phyloP scores from a whole-genome alignment of 1,140 invertebrate genomes.

The Amphibalanus amphitrite region DNA sequence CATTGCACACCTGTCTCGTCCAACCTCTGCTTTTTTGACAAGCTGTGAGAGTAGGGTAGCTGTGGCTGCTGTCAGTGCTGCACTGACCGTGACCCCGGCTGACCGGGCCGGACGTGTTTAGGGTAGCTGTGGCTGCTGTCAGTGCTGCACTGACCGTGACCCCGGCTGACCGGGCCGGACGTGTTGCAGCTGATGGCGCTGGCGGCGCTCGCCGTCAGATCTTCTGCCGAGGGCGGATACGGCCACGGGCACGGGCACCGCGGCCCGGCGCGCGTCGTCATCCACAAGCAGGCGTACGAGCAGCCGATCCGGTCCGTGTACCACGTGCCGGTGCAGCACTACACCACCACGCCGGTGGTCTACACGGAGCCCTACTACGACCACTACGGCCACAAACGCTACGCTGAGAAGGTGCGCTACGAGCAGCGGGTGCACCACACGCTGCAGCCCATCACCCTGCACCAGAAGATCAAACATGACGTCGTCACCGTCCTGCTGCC shows the following conservation, averaged over 20 bases:
- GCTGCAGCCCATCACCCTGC: not conserved
- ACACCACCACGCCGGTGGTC: not conserved
- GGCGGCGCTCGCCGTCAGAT: not conserved
- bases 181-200: not conserved
- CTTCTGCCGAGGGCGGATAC: not conserved
- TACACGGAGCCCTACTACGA: not conserved
- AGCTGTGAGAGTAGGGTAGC: too few species aligned
- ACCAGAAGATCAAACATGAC: not conserved
- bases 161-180: too few species aligned
- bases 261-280: not conserved
- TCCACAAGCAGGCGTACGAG: constrained; percentile 1
- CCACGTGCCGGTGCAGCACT: not conserved
- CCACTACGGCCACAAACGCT: not conserved
- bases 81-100: too few species aligned
- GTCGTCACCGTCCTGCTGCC: not conserved
- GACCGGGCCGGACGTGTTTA: too few species aligned
- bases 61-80: too few species aligned
- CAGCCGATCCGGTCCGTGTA: not conserved
- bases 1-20: too few species aligned
- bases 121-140: too few species aligned
- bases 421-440: not conserved
- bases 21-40: too few species aligned
- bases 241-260: too few species aligned
- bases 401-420: not conserved
- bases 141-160: too few species aligned